phyloP scores from a whole-genome alignment of 2,797 vertebrate species.

The Sebastes reedi region DNA sequence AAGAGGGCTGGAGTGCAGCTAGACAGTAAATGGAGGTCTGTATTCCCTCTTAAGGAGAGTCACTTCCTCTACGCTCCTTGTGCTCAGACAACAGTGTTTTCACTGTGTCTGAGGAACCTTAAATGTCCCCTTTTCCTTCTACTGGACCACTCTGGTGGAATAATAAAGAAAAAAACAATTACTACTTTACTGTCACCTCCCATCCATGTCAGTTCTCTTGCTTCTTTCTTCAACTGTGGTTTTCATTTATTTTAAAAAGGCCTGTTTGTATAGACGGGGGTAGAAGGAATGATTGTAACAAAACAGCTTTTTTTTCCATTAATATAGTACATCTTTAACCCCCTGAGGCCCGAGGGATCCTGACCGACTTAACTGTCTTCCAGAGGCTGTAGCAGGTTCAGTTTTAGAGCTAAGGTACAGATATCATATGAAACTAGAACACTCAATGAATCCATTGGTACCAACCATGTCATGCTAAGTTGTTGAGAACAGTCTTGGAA shows the following conservation, averaged over 20 bases:
- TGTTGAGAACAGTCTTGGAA: no score
- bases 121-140: constrained; percentile 27
- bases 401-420: no score
- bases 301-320: neutral
- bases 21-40: constrained; percentile 51
- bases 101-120: constrained; percentile 20
- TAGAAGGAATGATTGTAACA: neutral
- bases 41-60: constrained; percentile 34
- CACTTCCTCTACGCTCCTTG: constrained; percentile 23
- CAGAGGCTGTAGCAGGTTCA: no score
- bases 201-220: constrained; percentile 28
- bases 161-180: constrained; percentile 50
- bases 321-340: constrained; percentile 6
- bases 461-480: no score
- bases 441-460: no score
- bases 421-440: no score
- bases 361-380: no score
- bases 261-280: constrained; percentile 8
- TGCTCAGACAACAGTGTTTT: constrained; percentile 36
- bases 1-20: constrained; percentile 28
- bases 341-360: no score
- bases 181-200: constrained; percentile 49
- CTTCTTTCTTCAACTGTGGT: constrained; percentile 3
- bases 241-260: constrained; percentile 38
- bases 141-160: constrained; percentile 26